Evolutionary conservation across 1,140 invertebrate genomes (phyloP), one percentile per base, ranked within the genome.

Genomic region (Temnothorax curvispinosus): DNA sequence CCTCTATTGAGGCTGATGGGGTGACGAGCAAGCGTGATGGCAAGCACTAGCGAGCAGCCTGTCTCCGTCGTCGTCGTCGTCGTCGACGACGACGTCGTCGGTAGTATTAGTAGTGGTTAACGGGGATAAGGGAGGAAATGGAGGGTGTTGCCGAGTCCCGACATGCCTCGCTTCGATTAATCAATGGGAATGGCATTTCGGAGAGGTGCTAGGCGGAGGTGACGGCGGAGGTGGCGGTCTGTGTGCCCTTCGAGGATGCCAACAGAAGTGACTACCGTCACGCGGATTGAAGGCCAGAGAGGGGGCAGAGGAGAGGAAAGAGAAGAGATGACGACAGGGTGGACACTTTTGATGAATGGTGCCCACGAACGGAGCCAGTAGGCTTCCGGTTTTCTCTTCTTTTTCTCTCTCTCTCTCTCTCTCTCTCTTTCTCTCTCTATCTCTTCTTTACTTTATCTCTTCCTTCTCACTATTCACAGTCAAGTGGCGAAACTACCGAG

Each of bases 91-190:
- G 75, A 47, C 76, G 76, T 62, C 58, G 69, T 78, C n/a, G 80
- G 65, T 88, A 76, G 88, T 90, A 90, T 90, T 88, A 88, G 90
- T 90, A 88, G 86, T 87, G 91, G 92, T 89, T 92, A 89, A 87
- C 65, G 76, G 77, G 88, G 92, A 92, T 91, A 92, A 93, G 91
- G 90, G 89, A 94, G 94, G 92, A 94, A 94, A 94, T 94, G 84
- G 93, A 93, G 93, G 94, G 92, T 93, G 93, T 93, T 93, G 92
- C 91, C 90, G 86, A 94, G 92, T 93, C 92, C 80, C 91, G 91
- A 94, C 93, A 93, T 94, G 93, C 92, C 90, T 92, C 81, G 91
- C 90, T 91, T 93, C 94, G 93, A 94, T 94, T 94, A 94, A 94
- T 94, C 93, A 94, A 93, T 94, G 92, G 90, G 89, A 91, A 94